Conservation (phyloP, 2,888 invertebrate genomes). For the Sycophila texana region DNA sequence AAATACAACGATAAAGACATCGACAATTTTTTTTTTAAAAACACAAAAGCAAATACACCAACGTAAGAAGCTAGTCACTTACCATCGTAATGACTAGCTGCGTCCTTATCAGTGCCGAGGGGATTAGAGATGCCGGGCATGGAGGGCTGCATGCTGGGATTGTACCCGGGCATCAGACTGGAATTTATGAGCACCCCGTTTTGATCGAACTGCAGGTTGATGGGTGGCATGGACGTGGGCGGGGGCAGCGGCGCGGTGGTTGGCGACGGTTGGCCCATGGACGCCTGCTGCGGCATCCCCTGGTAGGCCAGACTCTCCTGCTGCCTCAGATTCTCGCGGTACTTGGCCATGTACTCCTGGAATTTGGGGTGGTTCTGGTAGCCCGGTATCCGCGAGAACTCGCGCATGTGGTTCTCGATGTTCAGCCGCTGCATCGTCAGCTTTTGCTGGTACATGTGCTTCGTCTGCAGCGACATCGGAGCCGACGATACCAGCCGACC, state of each 20-base stretch:
- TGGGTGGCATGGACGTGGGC: constrained; percentile 63
- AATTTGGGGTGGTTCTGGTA: constrained; percentile 72
- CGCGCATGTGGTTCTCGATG: constrained; percentile 69
- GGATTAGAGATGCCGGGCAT: constrained; percentile 45
- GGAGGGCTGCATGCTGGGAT: constrained; percentile 56
- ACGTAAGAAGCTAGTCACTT: neutral
- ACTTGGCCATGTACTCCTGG: constrained; percentile 70
- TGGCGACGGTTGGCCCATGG: neutral
- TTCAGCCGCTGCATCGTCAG: constrained; percentile 69
- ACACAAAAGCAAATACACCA: no score
- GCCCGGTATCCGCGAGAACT: constrained; percentile 68
- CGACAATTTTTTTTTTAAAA: no score
- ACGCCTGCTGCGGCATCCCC: constrained; percentile 58
- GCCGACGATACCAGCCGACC: neutral
- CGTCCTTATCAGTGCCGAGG: constrained; percentile 23
- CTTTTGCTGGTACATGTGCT: constrained; percentile 70
- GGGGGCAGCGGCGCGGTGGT: neutral
- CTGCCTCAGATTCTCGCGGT: constrained; percentile 67
- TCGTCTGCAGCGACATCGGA: constrained; percentile 59
- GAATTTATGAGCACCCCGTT: constrained; percentile 72
- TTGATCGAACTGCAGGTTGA: constrained; percentile 73
- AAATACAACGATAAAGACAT: no score
- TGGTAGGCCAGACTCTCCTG: constrained; percentile 70
- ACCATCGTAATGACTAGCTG: constrained; percentile 48
- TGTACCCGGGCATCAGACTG: constrained; percentile 64